A percentile compares a stretch with the other conserved stretches of the same genome.
Conservation (phyloP, 2,797 vertebrate species). For the Microhierax caerulescens region DNA sequence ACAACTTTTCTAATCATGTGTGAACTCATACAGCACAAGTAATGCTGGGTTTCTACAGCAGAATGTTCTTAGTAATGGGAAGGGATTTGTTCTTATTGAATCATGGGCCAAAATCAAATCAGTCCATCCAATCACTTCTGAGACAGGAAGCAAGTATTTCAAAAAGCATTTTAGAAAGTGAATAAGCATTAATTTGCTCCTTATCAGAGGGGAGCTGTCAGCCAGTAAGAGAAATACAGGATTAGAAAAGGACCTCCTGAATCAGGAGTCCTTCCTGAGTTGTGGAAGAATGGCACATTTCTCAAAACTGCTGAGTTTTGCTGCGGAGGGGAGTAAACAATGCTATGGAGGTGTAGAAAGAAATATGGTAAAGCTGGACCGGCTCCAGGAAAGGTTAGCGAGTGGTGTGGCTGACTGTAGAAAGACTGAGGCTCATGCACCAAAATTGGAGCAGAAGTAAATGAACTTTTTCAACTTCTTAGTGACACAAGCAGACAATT, state of each 20-base stretch:
- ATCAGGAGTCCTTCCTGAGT: neutral
- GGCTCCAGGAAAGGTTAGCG: neutral
- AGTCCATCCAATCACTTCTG: neutral
- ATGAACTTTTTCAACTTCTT: neutral
- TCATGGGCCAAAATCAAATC: neutral
- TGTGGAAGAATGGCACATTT: neutral
- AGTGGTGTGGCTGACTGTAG: neutral
- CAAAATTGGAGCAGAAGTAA: neutral
- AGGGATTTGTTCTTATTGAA: constrained; percentile 9
- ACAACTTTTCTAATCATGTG: neutral
- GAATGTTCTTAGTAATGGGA: neutral
- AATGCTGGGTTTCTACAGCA: neutral
- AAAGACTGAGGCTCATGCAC: neutral
- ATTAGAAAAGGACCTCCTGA: neutral
- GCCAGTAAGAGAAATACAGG: neutral
- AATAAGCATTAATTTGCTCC: constrained; percentile 10
- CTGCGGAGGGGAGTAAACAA: neutral
- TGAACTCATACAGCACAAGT: neutral
- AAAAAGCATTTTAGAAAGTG: neutral
- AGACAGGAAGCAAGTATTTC: neutral
- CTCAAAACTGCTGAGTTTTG: neutral
- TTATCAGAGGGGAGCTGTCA: constrained; percentile 9
- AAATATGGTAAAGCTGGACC: neutral
- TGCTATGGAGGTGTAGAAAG: neutral
- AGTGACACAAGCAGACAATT: neutral